Evolutionary conservation across 2,888 invertebrate species (phyloP), one percentile per base, ranked within the genome.

Genomic region (Bembecia ichneumoniformis): DNA sequence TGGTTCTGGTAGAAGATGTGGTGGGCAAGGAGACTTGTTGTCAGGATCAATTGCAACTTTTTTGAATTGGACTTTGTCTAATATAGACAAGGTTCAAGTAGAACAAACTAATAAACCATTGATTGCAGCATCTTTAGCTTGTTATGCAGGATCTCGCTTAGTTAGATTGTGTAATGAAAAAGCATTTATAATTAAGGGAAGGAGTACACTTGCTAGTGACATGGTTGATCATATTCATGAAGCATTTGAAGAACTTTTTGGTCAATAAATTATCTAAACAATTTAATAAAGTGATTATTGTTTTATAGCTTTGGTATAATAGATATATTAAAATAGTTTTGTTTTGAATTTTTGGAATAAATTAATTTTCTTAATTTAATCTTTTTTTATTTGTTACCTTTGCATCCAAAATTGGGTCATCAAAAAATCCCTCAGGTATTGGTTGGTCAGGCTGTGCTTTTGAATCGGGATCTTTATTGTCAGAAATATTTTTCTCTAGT

Each of bases 11-110:
- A 89, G 99, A 52, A 89, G 99, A 47, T 99, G 98, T 80, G 99
- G 99, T 4, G 99, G 99, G 0, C 99, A 99, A 80, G 99, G 99
- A 0, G 99, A 99, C 74, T 73, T 99, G 16, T 78, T 99, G 3
- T 92, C 95, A 45, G 99, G 99, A 3, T 89, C 95, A 1, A 81
- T 97, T 60, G 93, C 95, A 3, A 92, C 93, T 40, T 96, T 98
- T 74, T 89, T 93, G 57, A 89, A 91, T 71, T 99, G 98, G 98
- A 91, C 91, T 0, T 67, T 91, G 52, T 52, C 52, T 13, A 71
- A 72, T 56, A 58, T 58, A 51, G 58, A 74, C 15, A 73, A 74
- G 51, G 57, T 75, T 47, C 58, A 68, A 11, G 56, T 58, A 14
- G 54, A 52, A 16, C 60, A 55, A 51, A 51, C 43, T 11, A 81